Conservation (phyloP, 2,113 vertebrate species). For the Centropristis striata region DNA sequence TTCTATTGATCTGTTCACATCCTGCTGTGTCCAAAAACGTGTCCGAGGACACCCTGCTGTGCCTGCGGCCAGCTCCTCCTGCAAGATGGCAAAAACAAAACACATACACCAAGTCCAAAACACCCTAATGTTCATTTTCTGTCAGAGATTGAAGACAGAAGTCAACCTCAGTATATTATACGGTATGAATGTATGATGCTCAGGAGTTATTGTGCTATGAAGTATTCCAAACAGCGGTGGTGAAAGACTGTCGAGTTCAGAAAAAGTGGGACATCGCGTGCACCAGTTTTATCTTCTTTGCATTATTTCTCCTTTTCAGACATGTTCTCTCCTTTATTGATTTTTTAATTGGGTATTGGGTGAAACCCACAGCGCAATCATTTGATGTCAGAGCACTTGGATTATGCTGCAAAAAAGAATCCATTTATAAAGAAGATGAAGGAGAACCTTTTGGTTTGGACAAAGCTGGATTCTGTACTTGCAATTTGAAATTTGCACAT, state of each 20-base stretch:
- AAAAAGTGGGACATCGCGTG: neutral
- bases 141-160: neutral
- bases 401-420: neutral
- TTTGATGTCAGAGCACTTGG: neutral
- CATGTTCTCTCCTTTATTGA: neutral
- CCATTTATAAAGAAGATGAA: neutral
- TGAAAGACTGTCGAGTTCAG: neutral
- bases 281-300: neutral
- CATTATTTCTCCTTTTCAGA: neutral
- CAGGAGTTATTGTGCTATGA: neutral
- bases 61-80: neutral
- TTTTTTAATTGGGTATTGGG: neutral
- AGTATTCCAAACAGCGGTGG: neutral
- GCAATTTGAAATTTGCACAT: neutral
- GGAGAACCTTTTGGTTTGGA: neutral
- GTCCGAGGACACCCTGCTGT: constrained; percentile 19
- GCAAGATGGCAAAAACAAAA: neutral
- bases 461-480: neutral
- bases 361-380: neutral
- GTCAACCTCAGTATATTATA: neutral
- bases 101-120: neutral
- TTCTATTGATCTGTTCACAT: constrained; percentile 54
- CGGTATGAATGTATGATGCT: neutral
- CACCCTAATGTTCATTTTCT: neutral
- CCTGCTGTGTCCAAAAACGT: constrained; percentile 41